Percentiles rank a stretch among this genome's conserved stretches.
Evolutionary conservation across 1,140 invertebrate genomes (phyloP).

Genomic region (Bombus polaris): DNA sequence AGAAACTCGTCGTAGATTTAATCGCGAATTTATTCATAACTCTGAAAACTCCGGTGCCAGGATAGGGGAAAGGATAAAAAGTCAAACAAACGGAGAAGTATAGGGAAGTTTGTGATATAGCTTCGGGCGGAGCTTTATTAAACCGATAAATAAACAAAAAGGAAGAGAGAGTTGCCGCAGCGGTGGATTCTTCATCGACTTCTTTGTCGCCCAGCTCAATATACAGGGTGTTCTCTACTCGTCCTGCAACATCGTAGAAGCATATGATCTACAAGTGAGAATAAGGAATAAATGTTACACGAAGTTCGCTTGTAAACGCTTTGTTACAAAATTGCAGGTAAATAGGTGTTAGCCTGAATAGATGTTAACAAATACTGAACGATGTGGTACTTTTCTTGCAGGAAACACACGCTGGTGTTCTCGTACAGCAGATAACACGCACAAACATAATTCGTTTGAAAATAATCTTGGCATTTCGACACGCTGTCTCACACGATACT

Average conservation of each 20-base stretch:
- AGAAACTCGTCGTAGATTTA: conserved; percentile 3
- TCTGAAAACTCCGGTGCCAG: neutral
- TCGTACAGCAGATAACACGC: no score
- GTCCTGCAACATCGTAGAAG: rapidly evolving
- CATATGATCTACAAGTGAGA: neutral
- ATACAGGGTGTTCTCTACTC: neutral
- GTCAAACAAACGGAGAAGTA: neutral
- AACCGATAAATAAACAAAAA: conserved; percentile 66
- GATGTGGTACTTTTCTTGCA: no score
- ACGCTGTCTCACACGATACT: no score
- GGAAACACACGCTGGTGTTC: no score
- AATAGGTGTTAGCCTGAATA: no score
- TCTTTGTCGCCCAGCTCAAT: conserved; percentile 6
- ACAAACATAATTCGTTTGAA: no score
- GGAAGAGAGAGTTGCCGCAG: neutral
- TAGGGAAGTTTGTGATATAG: neutral
- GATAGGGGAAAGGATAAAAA: neutral
- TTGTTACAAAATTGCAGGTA: neutral
- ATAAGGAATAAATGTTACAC: neutral
- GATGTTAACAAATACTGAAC: no score
- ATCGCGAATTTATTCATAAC: conserved; percentile 33
- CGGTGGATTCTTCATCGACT: neutral
- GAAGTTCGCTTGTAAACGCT: no score
- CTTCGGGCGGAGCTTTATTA: conserved; percentile 48
- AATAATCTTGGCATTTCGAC: no score